These are phyloP conservation scores for Arnoldichthys spilopterus DNA, from an alignment of 2,797 vertebrate species.

Conservation along the genomic window DNA sequence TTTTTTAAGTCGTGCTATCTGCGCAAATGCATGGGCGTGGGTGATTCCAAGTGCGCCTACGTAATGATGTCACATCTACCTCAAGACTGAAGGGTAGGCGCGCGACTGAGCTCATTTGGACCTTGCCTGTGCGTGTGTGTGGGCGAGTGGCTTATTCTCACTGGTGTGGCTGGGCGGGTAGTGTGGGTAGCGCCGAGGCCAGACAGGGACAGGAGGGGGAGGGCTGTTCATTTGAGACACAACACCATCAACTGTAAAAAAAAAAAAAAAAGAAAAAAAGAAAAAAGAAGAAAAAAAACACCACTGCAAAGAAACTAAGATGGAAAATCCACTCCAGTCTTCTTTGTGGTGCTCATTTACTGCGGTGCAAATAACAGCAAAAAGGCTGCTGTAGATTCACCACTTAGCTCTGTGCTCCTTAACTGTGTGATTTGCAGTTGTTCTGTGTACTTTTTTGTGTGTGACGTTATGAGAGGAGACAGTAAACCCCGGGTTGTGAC, in stretches of 20 bases:
- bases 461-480: slow-evolving; percentile 15
- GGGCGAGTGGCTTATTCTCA: slow-evolving; percentile 51
- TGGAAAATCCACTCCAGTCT: slow-evolving; percentile 40
- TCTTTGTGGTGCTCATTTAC: slow-evolving; percentile 1
- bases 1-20: slow-evolving; percentile 43
- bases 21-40: slow-evolving; percentile 64
- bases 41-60: slow-evolving; percentile 66
- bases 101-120: slow-evolving; percentile 57
- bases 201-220: slow-evolving; percentile 37
- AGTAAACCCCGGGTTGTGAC: slow-evolving; percentile 13
- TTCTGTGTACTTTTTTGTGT: slow-evolving; percentile 6
- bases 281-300: too few species aligned
- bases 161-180: slow-evolving; percentile 52
- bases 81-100: slow-evolving; percentile 57
- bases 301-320: slow-evolving; percentile 6
- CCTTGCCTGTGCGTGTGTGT: slow-evolving; percentile 48
- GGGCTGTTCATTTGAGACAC: slow-evolving; percentile 30
- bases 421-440: neutral
- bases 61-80: slow-evolving; percentile 64
- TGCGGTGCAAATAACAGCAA: too few species aligned
- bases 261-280: neutral
- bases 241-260: slow-evolving; percentile 36
- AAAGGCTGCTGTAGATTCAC: slow-evolving; percentile 1
- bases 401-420: neutral
- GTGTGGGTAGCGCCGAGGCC: slow-evolving; percentile 53